phyloP scores from a whole-genome alignment of 2,888 invertebrate genomes.

The Asteroscopus sphinx region DNA sequence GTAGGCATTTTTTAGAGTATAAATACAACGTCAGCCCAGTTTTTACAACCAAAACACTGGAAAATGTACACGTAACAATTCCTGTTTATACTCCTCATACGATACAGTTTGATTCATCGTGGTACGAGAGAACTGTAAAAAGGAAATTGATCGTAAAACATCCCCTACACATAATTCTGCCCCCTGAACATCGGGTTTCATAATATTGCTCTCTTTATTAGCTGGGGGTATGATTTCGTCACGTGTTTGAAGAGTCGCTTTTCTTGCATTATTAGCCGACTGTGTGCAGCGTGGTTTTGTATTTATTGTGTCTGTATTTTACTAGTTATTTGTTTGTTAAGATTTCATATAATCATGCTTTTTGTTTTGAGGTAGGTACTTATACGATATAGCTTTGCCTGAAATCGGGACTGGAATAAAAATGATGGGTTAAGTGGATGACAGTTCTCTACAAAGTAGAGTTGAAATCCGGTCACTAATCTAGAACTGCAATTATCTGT shows the following conservation, averaged over 20 bases:
- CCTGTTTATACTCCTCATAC: constrained; percentile 29
- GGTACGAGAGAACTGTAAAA: constrained; percentile 70
- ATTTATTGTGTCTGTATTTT: not conserved
- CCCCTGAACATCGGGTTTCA: constrained; percentile 70
- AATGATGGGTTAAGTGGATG: no score
- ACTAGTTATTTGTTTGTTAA: not conserved
- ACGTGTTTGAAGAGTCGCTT: constrained; percentile 34
- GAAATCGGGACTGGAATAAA: no score
- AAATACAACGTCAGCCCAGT: not conserved
- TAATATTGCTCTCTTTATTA: constrained; percentile 74
- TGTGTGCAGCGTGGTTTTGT: not conserved
- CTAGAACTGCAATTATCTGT: no score
- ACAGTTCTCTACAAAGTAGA: no score
- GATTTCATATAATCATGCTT: no score
- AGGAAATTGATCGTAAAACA: constrained; percentile 84
- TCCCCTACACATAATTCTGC: constrained; percentile 79
- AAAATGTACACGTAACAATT: constrained; percentile 30
- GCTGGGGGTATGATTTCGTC: constrained; percentile 56
- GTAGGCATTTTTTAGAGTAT: no score
- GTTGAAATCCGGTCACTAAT: no score
- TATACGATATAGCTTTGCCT: no score
- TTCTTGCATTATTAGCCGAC: constrained; percentile 34
- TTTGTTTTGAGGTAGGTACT: no score
- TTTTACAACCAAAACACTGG: constrained; percentile 31
- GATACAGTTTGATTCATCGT: constrained; percentile 49